Evolutionary conservation across 2,797 vertebrate species (phyloP), one percentile per base, ranked within the genome.

Genomic region (Catostomus latipinnis): DNA sequence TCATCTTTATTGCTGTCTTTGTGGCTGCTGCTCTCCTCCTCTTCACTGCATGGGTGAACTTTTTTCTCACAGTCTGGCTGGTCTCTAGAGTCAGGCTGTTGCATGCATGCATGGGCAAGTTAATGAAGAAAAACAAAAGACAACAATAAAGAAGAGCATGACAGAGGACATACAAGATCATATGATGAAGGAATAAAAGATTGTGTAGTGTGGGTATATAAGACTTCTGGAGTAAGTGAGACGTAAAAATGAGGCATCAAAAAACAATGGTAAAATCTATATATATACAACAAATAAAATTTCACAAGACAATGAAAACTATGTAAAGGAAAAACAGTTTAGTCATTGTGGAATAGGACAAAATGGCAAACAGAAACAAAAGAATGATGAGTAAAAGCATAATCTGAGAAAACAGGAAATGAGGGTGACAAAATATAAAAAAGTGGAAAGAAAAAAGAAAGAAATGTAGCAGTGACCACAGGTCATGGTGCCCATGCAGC

Each of bases 31-130:
- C 90, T 93, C 18, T 83, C 86, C 88, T 95, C 82, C 77, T 93
- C 94, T 57, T 82, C 88, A 88, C 88, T 90, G 83, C 86, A 88
- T 79, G 85, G 89, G 86, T 92, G 90, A 86, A 82, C 88, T 83
- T 90, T 88, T 62, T 90, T 89, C 50, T 93, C 93, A 84, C 88
- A 90, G 77, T 94, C 94, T 69, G 90, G 91, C 87, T 93, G 91
- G 87, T 96, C 95, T 95, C 97, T 97, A 95, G 93, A 97, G 93
- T 98, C 95, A 93, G 96, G 91, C 88, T 97, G 96, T 96, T 98
- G 94, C 92, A 96, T 95, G 94, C 93, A 95, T 94, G 94, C 93
- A 94, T 93, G 93, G 92, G 92, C 91, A 93, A 91, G 92, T 94
- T 93, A 93, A 94, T 95, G 93, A 93, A 86, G 87, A 90, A 91